Evolutionary conservation across 2,113 vertebrate genomes (phyloP), one percentile per base, ranked within the genome.

Genomic region (Rostratula benghalensis): DNA sequence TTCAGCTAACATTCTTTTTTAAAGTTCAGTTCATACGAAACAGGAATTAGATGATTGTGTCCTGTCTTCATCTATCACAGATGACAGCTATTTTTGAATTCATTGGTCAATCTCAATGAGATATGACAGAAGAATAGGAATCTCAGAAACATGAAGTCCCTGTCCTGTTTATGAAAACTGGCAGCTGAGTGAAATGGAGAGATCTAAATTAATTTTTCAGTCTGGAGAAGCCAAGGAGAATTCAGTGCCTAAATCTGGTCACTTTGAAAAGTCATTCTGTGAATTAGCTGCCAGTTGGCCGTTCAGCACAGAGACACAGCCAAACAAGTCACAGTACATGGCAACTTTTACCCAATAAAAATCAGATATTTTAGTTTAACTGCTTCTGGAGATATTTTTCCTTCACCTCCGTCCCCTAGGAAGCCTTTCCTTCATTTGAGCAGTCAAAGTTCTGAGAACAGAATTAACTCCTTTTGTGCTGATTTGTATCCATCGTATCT

Each of bases 1-100:
- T 83, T 83, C 78, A 61, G 15, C 14, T 57, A 87, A 50, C 1
- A 0, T 39, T 85, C 30, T 81, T 82, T 81, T 70, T 71, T 65
- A 33, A 84, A 75, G 27, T 68, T 84, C 39, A 56, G 30, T 51
- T 87, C 43, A 31, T 74, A 59, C 30, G 28, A 86, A 74, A 63
- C 46, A 57, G 59, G 53, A 48, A 33, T 75, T 56, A 56, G 30
- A 24, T 78, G 60, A 84, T 37, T 83, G 39, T 87, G 43, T 9
- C 73, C 13, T 67, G 73, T 89, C 80, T 89, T 81, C 37, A 35
- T 48, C 68, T 89, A 19, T 87, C 89, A 91, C 16, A 11, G 60
- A 68, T 89, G 60, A 89, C 83, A 82, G 80, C 33, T 91, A 35
- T 48, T 90, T 94, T 90, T 94, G 13, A 84, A 96, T 21, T 5